Evolutionary conservation across 1,140 invertebrate genomes (phyloP).

Genomic region (Drosophila repleta): DNA sequence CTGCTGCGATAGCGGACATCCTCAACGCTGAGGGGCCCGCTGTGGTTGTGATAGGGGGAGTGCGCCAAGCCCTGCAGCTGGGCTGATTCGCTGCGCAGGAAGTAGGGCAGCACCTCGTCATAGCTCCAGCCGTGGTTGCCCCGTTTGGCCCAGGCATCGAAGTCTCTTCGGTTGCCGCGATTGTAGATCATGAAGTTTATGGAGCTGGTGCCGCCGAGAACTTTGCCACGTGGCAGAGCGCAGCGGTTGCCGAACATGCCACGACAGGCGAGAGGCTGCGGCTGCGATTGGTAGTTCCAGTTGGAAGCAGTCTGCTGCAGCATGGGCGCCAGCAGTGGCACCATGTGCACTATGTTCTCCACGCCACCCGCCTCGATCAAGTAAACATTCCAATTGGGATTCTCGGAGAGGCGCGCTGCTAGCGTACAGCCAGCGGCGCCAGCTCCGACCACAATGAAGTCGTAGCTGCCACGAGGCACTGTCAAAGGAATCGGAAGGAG

Average conservation of each 20-base stretch:
- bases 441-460: slow-evolving; percentile 94
- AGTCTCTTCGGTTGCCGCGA: slow-evolving; percentile 90
- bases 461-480: slow-evolving; percentile 85
- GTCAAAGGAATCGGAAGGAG: neutral
- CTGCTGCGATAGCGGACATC: slow-evolving; percentile 85
- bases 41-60: slow-evolving; percentile 85
- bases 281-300: slow-evolving; percentile 89
- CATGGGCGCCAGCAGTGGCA: slow-evolving; percentile 87
- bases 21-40: slow-evolving; percentile 85
- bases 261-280: slow-evolving; percentile 86
- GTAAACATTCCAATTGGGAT: slow-evolving; percentile 85
- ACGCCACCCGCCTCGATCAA: slow-evolving; percentile 88
- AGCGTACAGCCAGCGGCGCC: slow-evolving; percentile 93
- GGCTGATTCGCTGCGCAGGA: slow-evolving; percentile 86
- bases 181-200: slow-evolving; percentile 96
- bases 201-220: slow-evolving; percentile 90
- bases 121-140: slow-evolving; percentile 91
- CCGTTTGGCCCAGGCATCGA: slow-evolving; percentile 89
- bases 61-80: slow-evolving; percentile 84
- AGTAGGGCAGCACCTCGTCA: slow-evolving; percentile 89
- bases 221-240: slow-evolving; percentile 87
- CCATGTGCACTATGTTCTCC: slow-evolving; percentile 88
- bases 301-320: slow-evolving; percentile 86
- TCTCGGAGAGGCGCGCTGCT: slow-evolving; percentile 89
- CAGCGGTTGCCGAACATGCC: slow-evolving; percentile 85